A percentile compares a stretch with the other conserved stretches of the same genome.
These are phyloP conservation scores for Sebastes nivosus DNA, from an alignment of 2,797 vertebrate species.

Conservation along the genomic window DNA sequence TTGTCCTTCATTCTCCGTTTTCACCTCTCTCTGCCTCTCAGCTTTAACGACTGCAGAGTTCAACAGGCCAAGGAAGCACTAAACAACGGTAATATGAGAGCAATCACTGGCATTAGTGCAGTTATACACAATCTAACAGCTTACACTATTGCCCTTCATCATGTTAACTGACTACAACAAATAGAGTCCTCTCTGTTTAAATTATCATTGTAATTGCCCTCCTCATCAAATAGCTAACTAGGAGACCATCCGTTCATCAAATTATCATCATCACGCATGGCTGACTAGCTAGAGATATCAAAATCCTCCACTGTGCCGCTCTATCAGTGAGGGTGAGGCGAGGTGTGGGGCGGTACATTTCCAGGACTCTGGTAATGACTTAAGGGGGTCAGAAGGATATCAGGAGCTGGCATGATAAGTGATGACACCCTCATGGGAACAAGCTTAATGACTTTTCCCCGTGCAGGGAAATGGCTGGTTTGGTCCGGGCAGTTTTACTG, in stretches of 20 bases:
- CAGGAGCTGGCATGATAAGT: conserved; percentile 71
- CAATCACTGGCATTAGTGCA: conserved; percentile 9
- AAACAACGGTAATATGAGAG: background rate
- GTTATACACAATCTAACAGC: conserved; percentile 10
- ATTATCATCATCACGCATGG: conserved; percentile 55
- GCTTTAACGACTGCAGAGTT: conserved; percentile 24
- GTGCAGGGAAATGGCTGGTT: conserved; percentile 46
- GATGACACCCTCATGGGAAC: conserved; percentile 71
- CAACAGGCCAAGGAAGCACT: background rate
- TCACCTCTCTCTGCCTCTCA: conserved; percentile 5
- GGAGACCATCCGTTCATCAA: conserved; percentile 52
- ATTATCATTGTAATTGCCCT: conserved; percentile 54
- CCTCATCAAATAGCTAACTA: conserved; percentile 52
- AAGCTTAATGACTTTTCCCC: conserved; percentile 71
- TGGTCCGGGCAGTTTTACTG: conserved; percentile 50
- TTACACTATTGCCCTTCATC: conserved; percentile 30
- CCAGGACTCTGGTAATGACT: conserved; percentile 67
- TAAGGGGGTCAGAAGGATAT: conserved; percentile 75
- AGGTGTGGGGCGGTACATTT: conserved; percentile 56
- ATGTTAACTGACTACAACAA: conserved; percentile 44
- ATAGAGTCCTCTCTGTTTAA: conserved; percentile 38
- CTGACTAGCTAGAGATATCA: conserved; percentile 50
- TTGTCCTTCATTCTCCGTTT: conserved; percentile 42
- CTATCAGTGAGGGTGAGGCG: conserved; percentile 38
- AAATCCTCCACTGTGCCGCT: conserved; percentile 45